A percentile compares a stretch with the other conserved stretches of the same genome.
Conservation (phyloP, 2,888 invertebrate genomes). For the Torymus auratus region DNA sequence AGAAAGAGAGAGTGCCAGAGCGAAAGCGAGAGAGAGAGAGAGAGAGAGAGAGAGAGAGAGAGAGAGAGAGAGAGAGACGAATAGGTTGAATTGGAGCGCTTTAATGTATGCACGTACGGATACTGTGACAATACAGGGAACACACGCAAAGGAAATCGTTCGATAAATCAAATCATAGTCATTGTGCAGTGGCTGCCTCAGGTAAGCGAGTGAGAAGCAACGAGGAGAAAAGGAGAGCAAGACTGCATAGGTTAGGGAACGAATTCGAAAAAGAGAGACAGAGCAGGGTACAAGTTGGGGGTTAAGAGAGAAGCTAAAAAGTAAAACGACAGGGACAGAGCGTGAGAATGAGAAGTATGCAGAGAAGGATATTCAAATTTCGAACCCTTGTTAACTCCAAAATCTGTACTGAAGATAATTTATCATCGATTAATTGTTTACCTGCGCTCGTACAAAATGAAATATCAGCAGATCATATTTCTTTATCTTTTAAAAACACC, state of each 20-base stretch:
- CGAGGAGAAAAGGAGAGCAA: conserved; percentile 58
- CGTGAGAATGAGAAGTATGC: conserved; percentile 72
- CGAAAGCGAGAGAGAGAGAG: conserved; percentile 14
- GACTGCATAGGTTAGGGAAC: too few species aligned
- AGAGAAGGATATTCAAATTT: conserved; percentile 74
- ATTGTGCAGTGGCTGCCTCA: conserved; percentile 66
- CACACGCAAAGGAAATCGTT: conserved; percentile 64
- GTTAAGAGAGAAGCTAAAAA: conserved; percentile 23
- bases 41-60: conserved; percentile 10
- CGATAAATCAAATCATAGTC: conserved; percentile 75
- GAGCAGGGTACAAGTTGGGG: conserved; percentile 42
- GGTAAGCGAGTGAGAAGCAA: conserved; percentile 60
- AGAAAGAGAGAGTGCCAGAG: conserved; percentile 1
- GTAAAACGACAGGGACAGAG: conserved; percentile 54
- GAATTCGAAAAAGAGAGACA: neutral
- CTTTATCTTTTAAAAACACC: too few species aligned
- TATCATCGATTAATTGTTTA: conserved; percentile 66
- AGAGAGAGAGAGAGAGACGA: conserved; percentile 30
- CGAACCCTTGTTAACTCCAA: conserved; percentile 72
- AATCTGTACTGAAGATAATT: conserved; percentile 73
- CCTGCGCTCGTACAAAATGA: too few species aligned
- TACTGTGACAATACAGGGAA: conserved; percentile 43
- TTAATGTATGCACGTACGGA: conserved; percentile 61
- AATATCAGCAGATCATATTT: too few species aligned
- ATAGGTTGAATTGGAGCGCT: conserved; percentile 58